Percentiles rank a stretch among this genome's conserved stretches.
Conservation (phyloP, 2,888 invertebrate genomes). For the Lepidocyrtoides sp. region DNA sequence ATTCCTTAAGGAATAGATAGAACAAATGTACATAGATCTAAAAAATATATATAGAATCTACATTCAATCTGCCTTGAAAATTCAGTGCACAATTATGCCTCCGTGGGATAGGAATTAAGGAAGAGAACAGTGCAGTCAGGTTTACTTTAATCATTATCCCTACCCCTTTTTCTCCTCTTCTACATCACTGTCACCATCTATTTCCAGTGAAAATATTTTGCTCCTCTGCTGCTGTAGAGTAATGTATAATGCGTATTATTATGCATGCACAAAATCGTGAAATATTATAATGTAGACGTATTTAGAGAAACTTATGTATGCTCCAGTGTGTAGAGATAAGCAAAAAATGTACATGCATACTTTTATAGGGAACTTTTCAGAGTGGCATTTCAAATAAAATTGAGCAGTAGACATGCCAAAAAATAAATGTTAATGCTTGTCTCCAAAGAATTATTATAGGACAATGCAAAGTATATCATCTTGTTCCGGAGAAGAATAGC, state of each 20-base stretch:
- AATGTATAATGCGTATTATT: no score
- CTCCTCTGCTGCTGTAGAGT: no score
- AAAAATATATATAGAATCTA: background rate
- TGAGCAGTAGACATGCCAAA: background rate
- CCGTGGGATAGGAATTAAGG: slow-evolving; percentile 65
- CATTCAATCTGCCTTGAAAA: slow-evolving; percentile 55
- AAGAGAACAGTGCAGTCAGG: background rate
- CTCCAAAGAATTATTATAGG: background rate
- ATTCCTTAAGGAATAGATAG: slow-evolving; percentile 59
- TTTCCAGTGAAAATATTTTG: no score
- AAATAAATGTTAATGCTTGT: background rate
- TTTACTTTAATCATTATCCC: no score
- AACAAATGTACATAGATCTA: slow-evolving; percentile 1
- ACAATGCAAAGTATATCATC: background rate
- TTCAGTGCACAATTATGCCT: slow-evolving; percentile 65
- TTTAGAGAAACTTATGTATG: no score
- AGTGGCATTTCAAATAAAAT: background rate
- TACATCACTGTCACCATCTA: background rate
- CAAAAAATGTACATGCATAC: background rate
- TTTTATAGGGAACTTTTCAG: no score
- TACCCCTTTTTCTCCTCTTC: no score
- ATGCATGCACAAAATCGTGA: no score
- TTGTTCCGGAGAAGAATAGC: background rate
- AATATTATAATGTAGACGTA: no score
- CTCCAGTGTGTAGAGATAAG: background rate